A percentile compares a stretch with the other conserved stretches of the same genome.
Conservation (phyloP, 2,113 vertebrate species). For the Pao palembangensis region DNA sequence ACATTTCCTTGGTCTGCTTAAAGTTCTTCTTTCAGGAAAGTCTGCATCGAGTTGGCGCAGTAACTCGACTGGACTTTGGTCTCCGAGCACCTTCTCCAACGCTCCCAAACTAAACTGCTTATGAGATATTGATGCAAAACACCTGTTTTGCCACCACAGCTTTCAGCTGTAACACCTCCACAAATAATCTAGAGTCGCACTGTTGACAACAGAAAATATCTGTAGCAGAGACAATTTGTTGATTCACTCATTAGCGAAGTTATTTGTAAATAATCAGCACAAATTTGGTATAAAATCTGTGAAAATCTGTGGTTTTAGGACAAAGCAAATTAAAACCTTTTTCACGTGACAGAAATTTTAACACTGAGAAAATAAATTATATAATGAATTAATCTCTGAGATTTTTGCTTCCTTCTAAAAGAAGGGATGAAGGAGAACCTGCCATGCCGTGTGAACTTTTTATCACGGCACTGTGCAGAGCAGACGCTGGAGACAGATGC, state of each 20-base stretch:
- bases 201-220: not conserved
- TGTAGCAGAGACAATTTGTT: not conserved
- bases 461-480: slow-evolving; percentile 23
- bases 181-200: not conserved
- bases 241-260: not conserved
- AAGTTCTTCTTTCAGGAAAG: slow-evolving; percentile 56
- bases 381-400: not conserved
- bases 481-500: slow-evolving; percentile 60
- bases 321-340: not conserved
- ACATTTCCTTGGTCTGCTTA: slow-evolving; percentile 65
- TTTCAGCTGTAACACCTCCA: not conserved
- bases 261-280: not conserved
- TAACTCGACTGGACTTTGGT: slow-evolving; percentile 20
- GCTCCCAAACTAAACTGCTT: not conserved
- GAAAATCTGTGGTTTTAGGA: not conserved
- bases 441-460: slow-evolving; percentile 48
- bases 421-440: slow-evolving; percentile 4
- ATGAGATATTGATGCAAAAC: not conserved
- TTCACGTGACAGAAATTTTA: too few relatives aligned
- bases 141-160: not conserved
- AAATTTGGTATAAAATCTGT: not conserved
- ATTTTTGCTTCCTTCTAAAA: not conserved
- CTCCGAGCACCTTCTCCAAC: slow-evolving; percentile 9
- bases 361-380: not conserved
- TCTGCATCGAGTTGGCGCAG: slow-evolving; percentile 45